Evolutionary conservation across 2,797 vertebrate species (phyloP), one percentile per base, ranked within the genome.

Genomic region (Bradypodion ventrale): DNA sequence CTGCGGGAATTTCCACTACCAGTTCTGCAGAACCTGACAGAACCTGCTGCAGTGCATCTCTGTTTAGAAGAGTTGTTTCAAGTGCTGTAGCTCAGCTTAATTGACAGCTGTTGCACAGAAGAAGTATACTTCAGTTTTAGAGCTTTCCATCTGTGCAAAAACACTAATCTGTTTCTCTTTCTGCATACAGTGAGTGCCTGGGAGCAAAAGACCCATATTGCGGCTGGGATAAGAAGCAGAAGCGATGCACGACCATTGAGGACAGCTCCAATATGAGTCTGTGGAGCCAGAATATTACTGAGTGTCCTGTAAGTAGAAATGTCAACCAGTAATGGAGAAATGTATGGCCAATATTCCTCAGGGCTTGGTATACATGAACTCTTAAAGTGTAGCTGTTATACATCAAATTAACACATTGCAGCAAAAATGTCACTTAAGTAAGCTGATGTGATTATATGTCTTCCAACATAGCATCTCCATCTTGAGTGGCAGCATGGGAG

Each of bases 201-300:
- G 98, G 97, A 88, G 98, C 98, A 4, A 96, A 98, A 93, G 98
- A 99, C 90, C 99, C 99, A 0, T 99, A 99, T 89, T 99, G 99
- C 0, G 99, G 99, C 92, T 99, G 99, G 99, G 99, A 99, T 88
- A 95, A 95, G 89, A 97, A 97, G 89, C 97, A 99, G 95, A 97
- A 97, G 13, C 95, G 94, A 40, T 99, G 99, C 93, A 99, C 97
- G 90, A 98, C 98, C 0, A 96, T 99, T 70, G 97, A 99, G 93
- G 98, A 99, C 94, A 99, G 98, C 92, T 97, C 98, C 93, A 98
- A 99, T 95, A 99, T 99, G 98, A 99, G 98, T 94, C 98, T 98
- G 85, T 99, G 99, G 99, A 98, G 95, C 84, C 99, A 99, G 95
- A 99, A 99, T 95, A 98, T 99, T 96, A 98, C 97, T 0, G 95